These are phyloP conservation scores for Tetanocera ferruginea DNA, from an alignment of 2,888 invertebrate genomes.

Conservation along the genomic window DNA sequence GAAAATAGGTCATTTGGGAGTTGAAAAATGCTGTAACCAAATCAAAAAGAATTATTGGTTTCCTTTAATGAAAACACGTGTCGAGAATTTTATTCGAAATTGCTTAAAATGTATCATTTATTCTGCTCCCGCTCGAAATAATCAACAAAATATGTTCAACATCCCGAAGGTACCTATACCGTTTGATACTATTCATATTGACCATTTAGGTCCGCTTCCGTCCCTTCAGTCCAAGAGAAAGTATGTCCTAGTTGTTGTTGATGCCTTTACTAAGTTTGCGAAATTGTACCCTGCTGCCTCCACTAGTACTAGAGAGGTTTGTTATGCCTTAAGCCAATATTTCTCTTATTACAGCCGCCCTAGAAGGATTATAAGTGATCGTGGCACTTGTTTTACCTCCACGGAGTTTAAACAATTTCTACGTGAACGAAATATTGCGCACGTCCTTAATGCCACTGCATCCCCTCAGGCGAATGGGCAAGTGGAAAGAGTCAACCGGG, in stretches of 20 bases:
- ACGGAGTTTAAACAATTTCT: constrained; percentile 3
- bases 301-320: constrained; percentile 29
- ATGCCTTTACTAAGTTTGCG: constrained; percentile 15
- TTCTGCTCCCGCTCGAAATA: not conserved
- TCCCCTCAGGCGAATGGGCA: constrained; percentile 1
- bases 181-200: constrained; percentile 34
- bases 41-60: constrained; percentile 42
- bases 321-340: constrained; percentile 38
- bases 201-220: constrained; percentile 27
- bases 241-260: constrained; percentile 22
- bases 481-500: constrained; percentile 14
- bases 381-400: constrained; percentile 31
- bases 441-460: not conserved
- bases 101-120: constrained; percentile 16
- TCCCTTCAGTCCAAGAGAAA: constrained; percentile 24
- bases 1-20: constrained; percentile 38
- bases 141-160: constrained; percentile 27
- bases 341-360: constrained; percentile 43
- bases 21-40: constrained; percentile 38
- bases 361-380: constrained; percentile 33
- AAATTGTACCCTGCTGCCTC: constrained; percentile 20
- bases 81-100: constrained; percentile 10
- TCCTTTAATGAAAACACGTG: constrained; percentile 28
- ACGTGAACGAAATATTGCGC: not conserved
- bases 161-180: constrained; percentile 29